Conservation (phyloP, 2,113 vertebrate genomes). For the Ceyx melanurus region DNA sequence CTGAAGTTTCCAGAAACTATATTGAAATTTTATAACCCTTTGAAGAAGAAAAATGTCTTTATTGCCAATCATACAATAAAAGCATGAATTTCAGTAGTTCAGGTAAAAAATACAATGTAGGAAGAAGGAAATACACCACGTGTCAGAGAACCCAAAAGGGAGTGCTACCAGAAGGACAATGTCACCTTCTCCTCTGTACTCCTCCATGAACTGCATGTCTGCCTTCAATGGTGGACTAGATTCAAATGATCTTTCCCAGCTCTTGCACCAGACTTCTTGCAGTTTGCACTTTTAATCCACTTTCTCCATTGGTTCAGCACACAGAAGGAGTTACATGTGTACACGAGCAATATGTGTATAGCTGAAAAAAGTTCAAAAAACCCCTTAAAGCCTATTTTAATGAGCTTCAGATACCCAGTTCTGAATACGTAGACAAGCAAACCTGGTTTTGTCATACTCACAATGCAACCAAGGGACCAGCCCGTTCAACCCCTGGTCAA, state of each 20-base stretch:
- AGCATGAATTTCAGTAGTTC: not conserved
- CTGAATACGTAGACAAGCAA: not conserved
- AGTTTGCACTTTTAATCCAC: not conserved
- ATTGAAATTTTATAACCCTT: not conserved
- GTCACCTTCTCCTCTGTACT: not conserved
- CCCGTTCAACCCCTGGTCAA: fast-evolving
- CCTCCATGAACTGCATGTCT: not conserved
- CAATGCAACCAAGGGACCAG: not conserved
- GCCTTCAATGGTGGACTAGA: not conserved
- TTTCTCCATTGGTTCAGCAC: not conserved
- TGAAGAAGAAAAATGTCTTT: not conserved
- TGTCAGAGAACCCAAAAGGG: not conserved
- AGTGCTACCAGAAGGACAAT: not conserved
- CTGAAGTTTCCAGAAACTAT: not conserved
- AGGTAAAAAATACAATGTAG: not conserved
- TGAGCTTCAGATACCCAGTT: not conserved
- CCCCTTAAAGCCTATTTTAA: not conserved
- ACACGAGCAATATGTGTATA: not conserved
- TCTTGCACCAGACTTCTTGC: not conserved
- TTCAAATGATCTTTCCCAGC: not conserved
- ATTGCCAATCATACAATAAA: not conserved
- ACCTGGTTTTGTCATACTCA: not conserved
- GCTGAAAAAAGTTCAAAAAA: not conserved
- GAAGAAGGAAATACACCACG: not conserved
- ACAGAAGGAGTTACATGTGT: not conserved